These are phyloP conservation scores for Rutilus rutilus DNA, from an alignment of 2,113 vertebrate species.

Conservation along the genomic window DNA sequence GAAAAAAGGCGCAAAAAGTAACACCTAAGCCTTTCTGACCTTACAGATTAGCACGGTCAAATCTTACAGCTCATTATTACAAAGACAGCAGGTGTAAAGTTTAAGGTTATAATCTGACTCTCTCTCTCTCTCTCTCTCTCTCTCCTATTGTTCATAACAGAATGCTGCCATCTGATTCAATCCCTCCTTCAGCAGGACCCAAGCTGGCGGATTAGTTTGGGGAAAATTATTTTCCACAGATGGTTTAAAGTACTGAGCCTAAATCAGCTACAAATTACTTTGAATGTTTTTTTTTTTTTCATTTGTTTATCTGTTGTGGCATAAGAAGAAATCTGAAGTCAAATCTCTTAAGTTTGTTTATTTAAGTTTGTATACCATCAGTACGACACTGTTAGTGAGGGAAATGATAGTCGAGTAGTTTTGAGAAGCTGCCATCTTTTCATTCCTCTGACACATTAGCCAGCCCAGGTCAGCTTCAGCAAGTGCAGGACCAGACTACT, in stretches of 20 bases:
- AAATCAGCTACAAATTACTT: too few relatives aligned
- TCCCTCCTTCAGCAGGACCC: neutral
- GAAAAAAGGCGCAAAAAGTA: too few relatives aligned
- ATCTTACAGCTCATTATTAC: neutral
- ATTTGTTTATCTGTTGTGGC: neutral
- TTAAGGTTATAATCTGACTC: neutral
- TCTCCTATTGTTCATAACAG: neutral
- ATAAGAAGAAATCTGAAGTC: neutral
- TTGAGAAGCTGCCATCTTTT: neutral
- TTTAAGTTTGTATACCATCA: neutral
- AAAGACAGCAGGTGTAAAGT: neutral
- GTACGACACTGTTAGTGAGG: neutral
- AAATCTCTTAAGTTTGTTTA: neutral
- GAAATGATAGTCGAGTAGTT: neutral
- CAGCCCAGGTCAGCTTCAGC: neutral
- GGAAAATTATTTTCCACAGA: neutral
- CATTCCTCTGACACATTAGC: too few relatives aligned
- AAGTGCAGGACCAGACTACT: neutral
- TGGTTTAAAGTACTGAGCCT: too few relatives aligned
- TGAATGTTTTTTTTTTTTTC: neutral
- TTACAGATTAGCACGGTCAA: neutral
- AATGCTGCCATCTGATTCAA: neutral
- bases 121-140: neutral
- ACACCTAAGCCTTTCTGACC: neutral
- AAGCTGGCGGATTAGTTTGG: neutral